phyloP scores from a whole-genome alignment of 2,797 vertebrate genomes.

The Chelon auratus region DNA sequence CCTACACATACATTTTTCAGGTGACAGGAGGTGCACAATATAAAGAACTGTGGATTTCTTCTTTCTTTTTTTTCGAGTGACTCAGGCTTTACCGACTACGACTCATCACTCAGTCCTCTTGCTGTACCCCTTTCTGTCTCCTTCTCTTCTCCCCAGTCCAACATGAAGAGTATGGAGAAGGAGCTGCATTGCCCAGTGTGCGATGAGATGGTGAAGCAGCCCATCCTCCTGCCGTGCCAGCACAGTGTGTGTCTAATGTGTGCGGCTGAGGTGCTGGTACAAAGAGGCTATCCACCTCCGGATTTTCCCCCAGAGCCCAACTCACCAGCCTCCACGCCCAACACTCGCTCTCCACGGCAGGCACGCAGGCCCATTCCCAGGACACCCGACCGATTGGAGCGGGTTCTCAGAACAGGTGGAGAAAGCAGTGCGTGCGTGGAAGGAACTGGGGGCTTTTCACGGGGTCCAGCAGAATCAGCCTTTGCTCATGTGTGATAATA shows the following conservation, averaged over 20 bases:
- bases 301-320: conserved; percentile 94
- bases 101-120: conserved; percentile 8
- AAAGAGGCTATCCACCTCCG: conserved; percentile 90
- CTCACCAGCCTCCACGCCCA: conserved; percentile 92
- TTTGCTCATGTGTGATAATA: not conserved
- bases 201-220: conserved; percentile 97
- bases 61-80: conserved; percentile 36
- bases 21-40: conserved; percentile 30
- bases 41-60: conserved; percentile 9
- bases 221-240: conserved; percentile 92
- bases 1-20: conserved; percentile 38
- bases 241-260: conserved; percentile 96
- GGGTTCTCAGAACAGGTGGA: conserved; percentile 92
- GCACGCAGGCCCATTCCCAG: conserved; percentile 87
- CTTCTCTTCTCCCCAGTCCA: conserved; percentile 83
- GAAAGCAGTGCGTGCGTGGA: not conserved
- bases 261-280: conserved; percentile 92
- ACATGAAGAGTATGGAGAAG: conserved; percentile 97
- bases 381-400: conserved; percentile 90
- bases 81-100: conserved; percentile 45
- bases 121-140: not conserved
- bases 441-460: not conserved
- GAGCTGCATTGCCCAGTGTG: conserved; percentile 95
- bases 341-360: conserved; percentile 91
- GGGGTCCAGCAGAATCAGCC: not conserved